A percentile compares a stretch with the other conserved stretches of the same genome.
Evolutionary conservation across 2,888 invertebrate genomes (phyloP).

Genomic region (Phorcus lineatus): DNA sequence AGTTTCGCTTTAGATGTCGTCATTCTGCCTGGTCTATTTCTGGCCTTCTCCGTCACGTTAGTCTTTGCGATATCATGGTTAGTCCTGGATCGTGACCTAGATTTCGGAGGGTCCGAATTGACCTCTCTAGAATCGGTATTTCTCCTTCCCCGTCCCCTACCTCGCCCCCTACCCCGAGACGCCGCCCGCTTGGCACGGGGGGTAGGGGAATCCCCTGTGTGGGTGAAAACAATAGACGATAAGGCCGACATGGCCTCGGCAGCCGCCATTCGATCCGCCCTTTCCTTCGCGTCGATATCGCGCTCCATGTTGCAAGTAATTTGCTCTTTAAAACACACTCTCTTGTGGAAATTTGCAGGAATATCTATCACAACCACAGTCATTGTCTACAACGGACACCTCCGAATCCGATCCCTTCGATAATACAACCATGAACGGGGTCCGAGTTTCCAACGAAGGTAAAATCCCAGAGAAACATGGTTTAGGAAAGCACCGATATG

Average conservation of each 20-base stretch:
- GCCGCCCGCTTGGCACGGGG: background rate
- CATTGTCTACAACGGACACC: background rate
- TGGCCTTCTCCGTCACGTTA: background rate
- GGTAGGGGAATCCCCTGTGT: conserved; percentile 1
- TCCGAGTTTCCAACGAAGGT: background rate
- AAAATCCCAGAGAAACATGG: conserved; percentile 23
- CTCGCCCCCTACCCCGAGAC: background rate
- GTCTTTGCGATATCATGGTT: background rate
- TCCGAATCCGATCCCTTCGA: background rate
- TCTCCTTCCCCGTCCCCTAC: background rate
- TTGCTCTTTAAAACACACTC: background rate
- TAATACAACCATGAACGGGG: background rate
- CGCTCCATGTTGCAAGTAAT: background rate
- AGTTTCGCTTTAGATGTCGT: conserved; percentile 10
- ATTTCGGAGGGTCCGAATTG: background rate
- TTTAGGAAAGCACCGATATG: conserved; percentile 42
- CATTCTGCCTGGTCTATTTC: background rate
- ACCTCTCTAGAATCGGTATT: background rate
- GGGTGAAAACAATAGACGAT: conserved; percentile 34
- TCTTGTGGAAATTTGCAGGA: background rate
- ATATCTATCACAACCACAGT: background rate
- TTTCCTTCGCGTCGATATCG: conserved; percentile 39
- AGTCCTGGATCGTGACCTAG: conserved; percentile 5
- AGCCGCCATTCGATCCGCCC: conserved; percentile 54
- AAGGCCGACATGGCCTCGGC: conserved; percentile 47